phyloP scores from a whole-genome alignment of 23 tunicate species.

The Oikopleura vanhoeffeni region DNA sequence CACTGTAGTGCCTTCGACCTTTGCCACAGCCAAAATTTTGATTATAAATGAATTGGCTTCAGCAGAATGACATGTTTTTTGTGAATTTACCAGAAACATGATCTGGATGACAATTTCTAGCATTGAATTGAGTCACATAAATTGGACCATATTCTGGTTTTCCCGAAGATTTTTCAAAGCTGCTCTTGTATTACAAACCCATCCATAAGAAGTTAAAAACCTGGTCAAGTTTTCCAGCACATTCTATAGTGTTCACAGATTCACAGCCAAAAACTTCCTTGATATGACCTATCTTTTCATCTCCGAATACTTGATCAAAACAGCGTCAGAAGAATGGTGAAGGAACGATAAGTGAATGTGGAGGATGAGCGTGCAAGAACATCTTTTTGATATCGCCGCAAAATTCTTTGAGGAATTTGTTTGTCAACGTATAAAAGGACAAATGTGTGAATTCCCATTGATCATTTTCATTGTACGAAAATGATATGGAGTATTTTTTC shows the following conservation, averaged over 20 bases:
- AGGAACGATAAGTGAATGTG: not conserved
- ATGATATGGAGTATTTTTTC: constrained; percentile 17
- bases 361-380: not conserved
- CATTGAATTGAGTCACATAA: not conserved
- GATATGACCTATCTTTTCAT: not conserved
- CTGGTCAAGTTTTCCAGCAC: not conserved
- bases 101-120: not conserved
- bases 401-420: not conserved
- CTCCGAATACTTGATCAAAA: too few relatives aligned
- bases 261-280: not conserved
- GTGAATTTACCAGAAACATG: not conserved
- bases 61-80: not conserved
- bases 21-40: not conserved
- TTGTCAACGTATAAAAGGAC: not conserved
- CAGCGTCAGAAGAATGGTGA: too few relatives aligned
- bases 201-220: not conserved
- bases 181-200: not conserved
- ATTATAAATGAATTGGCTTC: not conserved
- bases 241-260: not conserved
- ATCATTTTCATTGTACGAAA: not conserved
- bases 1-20: too few relatives aligned
- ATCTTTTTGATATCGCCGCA: not conserved
- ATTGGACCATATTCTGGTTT: not conserved
- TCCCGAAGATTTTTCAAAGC: not conserved
- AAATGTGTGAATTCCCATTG: not conserved